These are phyloP conservation scores for Drosophila nigromelanica DNA, from an alignment of 1,140 invertebrate species.

Conservation along the genomic window DNA sequence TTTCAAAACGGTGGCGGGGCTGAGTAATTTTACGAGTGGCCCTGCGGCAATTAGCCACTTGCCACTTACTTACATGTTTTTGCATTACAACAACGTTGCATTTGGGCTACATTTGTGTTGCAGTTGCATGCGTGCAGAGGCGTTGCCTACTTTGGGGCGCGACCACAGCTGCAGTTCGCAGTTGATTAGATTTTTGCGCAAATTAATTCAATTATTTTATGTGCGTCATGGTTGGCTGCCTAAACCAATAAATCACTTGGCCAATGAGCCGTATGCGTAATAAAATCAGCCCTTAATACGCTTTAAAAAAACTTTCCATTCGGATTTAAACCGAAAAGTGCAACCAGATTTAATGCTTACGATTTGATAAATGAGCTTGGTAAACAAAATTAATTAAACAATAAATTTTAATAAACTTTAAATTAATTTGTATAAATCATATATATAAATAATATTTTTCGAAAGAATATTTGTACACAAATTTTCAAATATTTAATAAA, in stretches of 20 bases:
- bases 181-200: conserved; percentile 45
- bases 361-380: background rate
- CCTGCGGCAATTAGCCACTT: conserved; percentile 34
- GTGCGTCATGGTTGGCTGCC: conserved; percentile 2
- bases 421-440: too few relatives aligned
- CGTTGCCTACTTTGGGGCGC: background rate
- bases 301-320: conserved; percentile 10
- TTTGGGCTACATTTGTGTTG: conserved; percentile 11
- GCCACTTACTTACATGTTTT: background rate
- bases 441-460: too few relatives aligned
- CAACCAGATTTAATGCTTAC: background rate
- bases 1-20: conserved; percentile 17
- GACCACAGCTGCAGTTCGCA: conserved; percentile 25
- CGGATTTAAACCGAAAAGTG: conserved; percentile 10
- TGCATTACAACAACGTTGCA: background rate
- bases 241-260: conserved; percentile 17
- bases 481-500: too few relatives aligned
- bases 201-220: conserved; percentile 58
- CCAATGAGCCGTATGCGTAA: conserved; percentile 59
- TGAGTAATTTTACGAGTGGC: conserved; percentile 28
- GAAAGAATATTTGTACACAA: too few relatives aligned
- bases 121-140: conserved; percentile 10
- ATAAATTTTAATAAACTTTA: too few relatives aligned
- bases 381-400: background rate
- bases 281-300: conserved; percentile 41